phyloP scores from a whole-genome alignment of 2,797 vertebrate species.

The Anas acuta region DNA sequence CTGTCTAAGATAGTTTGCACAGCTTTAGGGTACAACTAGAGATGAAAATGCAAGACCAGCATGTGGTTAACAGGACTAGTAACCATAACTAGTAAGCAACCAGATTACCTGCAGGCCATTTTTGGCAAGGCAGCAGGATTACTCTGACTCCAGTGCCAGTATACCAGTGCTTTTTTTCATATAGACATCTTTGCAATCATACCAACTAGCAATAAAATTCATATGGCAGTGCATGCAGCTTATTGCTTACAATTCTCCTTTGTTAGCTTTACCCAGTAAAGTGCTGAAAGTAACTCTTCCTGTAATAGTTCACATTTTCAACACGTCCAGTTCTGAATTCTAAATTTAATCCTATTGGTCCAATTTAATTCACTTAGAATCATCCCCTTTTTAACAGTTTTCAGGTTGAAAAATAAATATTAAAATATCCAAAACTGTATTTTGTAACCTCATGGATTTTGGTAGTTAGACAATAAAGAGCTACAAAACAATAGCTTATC shows the following conservation, averaged over 20 bases:
- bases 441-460: background rate
- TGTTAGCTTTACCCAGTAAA: background rate
- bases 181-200: background rate
- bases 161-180: background rate
- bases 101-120: background rate
- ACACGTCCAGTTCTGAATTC: background rate
- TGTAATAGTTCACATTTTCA: background rate
- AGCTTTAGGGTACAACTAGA: background rate
- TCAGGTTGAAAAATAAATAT: background rate
- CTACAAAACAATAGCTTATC: background rate
- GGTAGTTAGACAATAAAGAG: background rate
- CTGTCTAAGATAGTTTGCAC: background rate
- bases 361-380: background rate
- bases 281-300: background rate
- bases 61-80: background rate
- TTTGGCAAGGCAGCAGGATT: background rate
- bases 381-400: background rate
- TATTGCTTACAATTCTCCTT: background rate
- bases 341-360: background rate
- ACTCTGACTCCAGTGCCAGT: accelerated
- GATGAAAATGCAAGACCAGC: background rate
- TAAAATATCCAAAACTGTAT: background rate
- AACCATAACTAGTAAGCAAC: background rate
- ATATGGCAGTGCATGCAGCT: background rate
- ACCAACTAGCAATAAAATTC: background rate